Conservation (phyloP, 2,888 invertebrate species). For the Temnothorax unifasciatus region DNA sequence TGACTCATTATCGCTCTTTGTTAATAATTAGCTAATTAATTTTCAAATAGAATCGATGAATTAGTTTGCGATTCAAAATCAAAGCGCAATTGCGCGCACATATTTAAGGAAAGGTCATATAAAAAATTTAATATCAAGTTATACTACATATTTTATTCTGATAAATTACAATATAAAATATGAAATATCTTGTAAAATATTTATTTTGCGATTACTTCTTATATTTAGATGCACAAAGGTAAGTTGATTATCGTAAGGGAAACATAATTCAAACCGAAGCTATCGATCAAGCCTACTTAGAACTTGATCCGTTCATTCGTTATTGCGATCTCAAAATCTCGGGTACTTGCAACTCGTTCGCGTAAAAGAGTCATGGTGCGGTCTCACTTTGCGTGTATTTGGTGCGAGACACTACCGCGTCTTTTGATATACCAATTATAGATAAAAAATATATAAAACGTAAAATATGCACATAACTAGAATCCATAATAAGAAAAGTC, state of each 20-base stretch:
- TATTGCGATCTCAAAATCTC: too few species aligned
- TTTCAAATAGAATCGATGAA: constrained; percentile 15
- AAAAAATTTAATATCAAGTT: not conserved
- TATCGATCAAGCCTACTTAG: too few species aligned
- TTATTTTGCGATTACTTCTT: not conserved
- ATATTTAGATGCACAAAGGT: not conserved
- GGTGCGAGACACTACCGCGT: too few species aligned
- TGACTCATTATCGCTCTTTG: constrained; percentile 36
- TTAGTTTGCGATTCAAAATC: constrained; percentile 23
- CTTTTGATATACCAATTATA: too few species aligned
- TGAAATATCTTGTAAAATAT: not conserved
- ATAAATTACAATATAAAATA: not conserved
- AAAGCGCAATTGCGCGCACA: not conserved
- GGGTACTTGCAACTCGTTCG: too few species aligned
- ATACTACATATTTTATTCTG: not conserved
- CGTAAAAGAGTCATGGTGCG: too few species aligned
- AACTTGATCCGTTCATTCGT: too few species aligned
- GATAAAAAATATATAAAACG: not conserved
- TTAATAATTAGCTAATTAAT: constrained; percentile 46
- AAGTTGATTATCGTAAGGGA: not conserved
- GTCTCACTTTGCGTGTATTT: too few species aligned
- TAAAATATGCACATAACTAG: not conserved
- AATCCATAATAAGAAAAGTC: not conserved
- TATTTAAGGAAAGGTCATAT: not conserved
- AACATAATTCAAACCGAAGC: not conserved